Conservation (phyloP, 2,797 vertebrate genomes). For the Enteromius mattozi region DNA sequence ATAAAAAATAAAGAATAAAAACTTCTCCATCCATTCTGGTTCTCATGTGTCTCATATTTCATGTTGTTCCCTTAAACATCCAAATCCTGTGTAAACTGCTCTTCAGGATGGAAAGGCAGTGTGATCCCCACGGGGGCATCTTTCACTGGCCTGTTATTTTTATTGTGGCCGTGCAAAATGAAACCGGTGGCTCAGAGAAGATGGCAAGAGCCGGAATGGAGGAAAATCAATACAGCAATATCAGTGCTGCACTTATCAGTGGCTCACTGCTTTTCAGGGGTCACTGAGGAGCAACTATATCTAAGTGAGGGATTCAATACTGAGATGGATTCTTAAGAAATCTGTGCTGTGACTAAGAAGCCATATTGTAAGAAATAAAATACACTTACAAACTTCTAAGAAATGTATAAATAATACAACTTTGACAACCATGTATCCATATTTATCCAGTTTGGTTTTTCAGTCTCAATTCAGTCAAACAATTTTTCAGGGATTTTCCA, state of each 20-base stretch:
- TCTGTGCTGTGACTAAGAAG: slow-evolving; percentile 29
- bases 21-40: slow-evolving; percentile 14
- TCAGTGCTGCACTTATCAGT: slow-evolving; percentile 84
- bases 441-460: neutral
- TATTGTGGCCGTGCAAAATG: slow-evolving; percentile 83
- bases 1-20: neutral
- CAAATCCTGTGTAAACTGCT: slow-evolving; percentile 44
- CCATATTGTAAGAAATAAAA: neutral
- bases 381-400: neutral
- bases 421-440: neutral
- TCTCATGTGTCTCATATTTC: slow-evolving; percentile 40
- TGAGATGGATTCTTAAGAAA: slow-evolving; percentile 72
- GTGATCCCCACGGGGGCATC: slow-evolving; percentile 65
- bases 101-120: slow-evolving; percentile 40
- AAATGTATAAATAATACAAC: neutral
- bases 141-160: slow-evolving; percentile 84
- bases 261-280: slow-evolving; percentile 77
- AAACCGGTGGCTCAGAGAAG: slow-evolving; percentile 75
- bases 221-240: slow-evolving; percentile 88
- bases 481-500: neutral
- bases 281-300: slow-evolving; percentile 80
- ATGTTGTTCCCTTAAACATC: slow-evolving; percentile 39
- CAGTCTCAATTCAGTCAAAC: neutral
- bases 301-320: slow-evolving; percentile 82
- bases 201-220: slow-evolving; percentile 70